Percentiles rank a stretch among this genome's conserved stretches.
These are phyloP conservation scores for Phalacrocorax aristotelis DNA, from an alignment of 2,113 vertebrate species.

Conservation along the genomic window DNA sequence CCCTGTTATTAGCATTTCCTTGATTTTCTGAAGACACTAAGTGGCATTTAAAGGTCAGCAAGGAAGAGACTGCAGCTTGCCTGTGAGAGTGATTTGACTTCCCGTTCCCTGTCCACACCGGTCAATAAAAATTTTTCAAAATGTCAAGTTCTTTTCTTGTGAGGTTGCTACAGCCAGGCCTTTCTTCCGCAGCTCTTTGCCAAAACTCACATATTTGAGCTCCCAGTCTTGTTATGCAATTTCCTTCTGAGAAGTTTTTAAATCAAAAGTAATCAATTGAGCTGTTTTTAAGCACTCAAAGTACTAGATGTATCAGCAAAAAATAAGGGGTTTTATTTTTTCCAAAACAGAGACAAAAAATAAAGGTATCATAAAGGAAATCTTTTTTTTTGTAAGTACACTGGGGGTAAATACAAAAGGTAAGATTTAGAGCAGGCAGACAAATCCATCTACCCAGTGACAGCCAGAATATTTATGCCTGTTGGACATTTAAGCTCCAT, in stretches of 20 bases:
- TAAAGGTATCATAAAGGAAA: background rate
- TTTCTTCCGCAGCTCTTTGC: constrained; percentile 21
- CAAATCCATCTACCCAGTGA: background rate
- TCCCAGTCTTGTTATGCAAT: constrained; percentile 13
- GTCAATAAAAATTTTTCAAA: constrained; percentile 52
- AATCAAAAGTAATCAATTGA: constrained; percentile 23
- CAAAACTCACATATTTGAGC: constrained; percentile 45
- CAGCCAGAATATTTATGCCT: background rate
- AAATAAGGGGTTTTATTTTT: background rate
- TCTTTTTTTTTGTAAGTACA: background rate
- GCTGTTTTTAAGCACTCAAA: constrained; percentile 1
- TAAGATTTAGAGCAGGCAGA: background rate
- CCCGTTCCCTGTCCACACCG: constrained; percentile 19
- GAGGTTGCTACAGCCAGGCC: background rate
- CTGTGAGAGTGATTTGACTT: constrained; percentile 37
- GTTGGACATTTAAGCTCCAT: background rate
- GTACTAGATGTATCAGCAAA: background rate
- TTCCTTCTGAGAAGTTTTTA: constrained; percentile 34
- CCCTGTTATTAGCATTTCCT: constrained; percentile 13
- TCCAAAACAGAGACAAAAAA: background rate
- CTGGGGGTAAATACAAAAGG: fast-evolving
- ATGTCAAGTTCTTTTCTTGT: constrained; percentile 52
- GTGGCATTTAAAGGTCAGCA: constrained; percentile 58
- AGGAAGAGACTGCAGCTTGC: constrained; percentile 19
- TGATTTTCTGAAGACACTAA: constrained; percentile 25